A percentile compares a stretch with the other conserved stretches of the same genome.
Evolutionary conservation across 2,888 invertebrate genomes (phyloP).

Genomic region (Aspidiotus rigidus): DNA sequence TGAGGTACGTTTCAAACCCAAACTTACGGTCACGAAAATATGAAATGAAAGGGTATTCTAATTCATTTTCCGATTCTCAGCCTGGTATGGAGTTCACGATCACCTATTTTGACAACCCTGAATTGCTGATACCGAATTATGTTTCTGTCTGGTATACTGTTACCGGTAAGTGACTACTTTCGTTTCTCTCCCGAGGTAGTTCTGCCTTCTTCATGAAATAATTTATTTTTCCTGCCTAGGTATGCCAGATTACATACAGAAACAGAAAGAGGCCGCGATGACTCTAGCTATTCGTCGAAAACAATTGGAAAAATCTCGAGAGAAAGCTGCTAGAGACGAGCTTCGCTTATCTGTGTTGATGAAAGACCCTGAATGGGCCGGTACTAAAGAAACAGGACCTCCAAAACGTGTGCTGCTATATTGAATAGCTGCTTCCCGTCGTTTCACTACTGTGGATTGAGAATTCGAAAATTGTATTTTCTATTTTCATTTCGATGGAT

Average conservation of each 20-base stretch:
- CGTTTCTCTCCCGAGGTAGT: slow-evolving; percentile 10
- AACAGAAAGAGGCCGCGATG: slow-evolving; percentile 59
- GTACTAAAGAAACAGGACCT: no score
- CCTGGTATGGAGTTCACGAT: slow-evolving; percentile 70
- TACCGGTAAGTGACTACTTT: slow-evolving; percentile 43
- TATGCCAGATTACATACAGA: slow-evolving; percentile 64
- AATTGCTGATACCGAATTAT: slow-evolving; percentile 61
- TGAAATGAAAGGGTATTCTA: slow-evolving; percentile 39
- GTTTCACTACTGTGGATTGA: no score
- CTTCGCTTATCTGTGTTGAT: no score
- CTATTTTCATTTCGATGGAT: no score
- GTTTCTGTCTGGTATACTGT: slow-evolving; percentile 61
- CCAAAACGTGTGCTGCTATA: no score
- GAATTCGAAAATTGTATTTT: no score
- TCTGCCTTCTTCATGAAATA: slow-evolving; percentile 16
- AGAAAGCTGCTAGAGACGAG: no score
- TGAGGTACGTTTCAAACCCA: slow-evolving; percentile 31
- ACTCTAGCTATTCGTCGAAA: slow-evolving; percentile 47
- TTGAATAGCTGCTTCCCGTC: no score
- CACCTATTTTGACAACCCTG: slow-evolving; percentile 83
- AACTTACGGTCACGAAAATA: slow-evolving; percentile 40
- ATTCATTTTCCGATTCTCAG: slow-evolving; percentile 42
- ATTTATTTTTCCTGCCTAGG: slow-evolving; percentile 45
- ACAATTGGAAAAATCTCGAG: not conserved
- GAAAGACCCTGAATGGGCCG: no score